Percentiles rank a stretch among this genome's conserved stretches.
Conservation (phyloP, 2,888 invertebrate species). For the Neoitamus cyanurus region DNA sequence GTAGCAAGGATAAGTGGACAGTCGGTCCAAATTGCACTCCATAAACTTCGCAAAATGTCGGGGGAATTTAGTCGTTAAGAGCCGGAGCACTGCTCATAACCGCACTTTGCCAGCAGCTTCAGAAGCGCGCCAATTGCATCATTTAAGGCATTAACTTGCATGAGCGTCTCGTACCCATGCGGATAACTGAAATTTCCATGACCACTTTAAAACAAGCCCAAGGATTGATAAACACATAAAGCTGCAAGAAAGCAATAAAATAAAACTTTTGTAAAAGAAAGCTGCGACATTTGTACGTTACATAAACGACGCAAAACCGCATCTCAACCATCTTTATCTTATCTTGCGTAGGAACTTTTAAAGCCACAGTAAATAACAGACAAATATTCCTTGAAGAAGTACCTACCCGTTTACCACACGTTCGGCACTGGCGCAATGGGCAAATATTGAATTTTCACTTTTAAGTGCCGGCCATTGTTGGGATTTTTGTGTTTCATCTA, state of each 20-base stretch:
- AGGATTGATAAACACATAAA: constrained; percentile 29
- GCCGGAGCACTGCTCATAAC: not conserved
- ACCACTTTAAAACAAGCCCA: constrained; percentile 36
- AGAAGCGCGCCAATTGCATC: not conserved
- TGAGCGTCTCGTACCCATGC: not conserved
- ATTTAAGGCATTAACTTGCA: not conserved
- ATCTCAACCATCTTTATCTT: constrained; percentile 6
- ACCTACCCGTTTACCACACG: not conserved
- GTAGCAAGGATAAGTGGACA: not conserved
- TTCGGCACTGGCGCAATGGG: not conserved
- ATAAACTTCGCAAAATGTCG: not conserved
- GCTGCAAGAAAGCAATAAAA: constrained; percentile 2
- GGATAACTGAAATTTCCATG: constrained; percentile 9
- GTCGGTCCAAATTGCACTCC: not conserved
- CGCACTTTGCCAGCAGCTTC: not conserved
- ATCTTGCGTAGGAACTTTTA: constrained; percentile 21
- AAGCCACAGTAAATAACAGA: constrained; percentile 18
- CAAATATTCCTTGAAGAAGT: not conserved
- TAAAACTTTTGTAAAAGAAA: constrained; percentile 24
- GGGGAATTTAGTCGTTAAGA: not conserved
- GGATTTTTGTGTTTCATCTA: not conserved
- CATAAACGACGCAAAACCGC: not conserved
- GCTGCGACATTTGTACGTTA: constrained; percentile 1
- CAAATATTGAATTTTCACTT: constrained; percentile 27
- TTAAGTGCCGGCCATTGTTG: constrained; percentile 4